Base-by-base conservation (phyloP, 2,888 invertebrate species). In the Epinotia brunnichana region DNA sequence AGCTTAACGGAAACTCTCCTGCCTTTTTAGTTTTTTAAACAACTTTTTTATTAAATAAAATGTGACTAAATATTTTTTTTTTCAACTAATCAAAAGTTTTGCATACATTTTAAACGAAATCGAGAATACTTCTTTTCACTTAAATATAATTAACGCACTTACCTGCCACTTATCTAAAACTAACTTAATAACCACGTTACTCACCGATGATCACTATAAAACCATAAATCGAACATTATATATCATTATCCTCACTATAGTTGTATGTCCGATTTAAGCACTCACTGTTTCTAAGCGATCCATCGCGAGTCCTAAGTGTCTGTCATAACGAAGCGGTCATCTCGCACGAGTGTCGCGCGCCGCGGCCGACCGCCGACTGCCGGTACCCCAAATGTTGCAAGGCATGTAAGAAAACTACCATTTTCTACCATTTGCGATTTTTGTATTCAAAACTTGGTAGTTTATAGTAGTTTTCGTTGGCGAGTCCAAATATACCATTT, bases 161-260 rank as follows among this genome's bases (percentile, higher is more conserved):
- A 68, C 61, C 61, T 17, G 10, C 11, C 61, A 39, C 48, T 66
- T 35, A 44, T 35, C 15, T 41, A 64, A 74, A 74, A 73, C 69
- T 70, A 56, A 41, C 0, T 53, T 39, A 56, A 66, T 24, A 41
- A 29, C 3, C 69, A 69, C 69, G 44, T 48, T 61, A 90, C 92
- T 91, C 81, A 92, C 92, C 92, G 90, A 90, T 88, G 87, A 85
- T 91, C 91, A 92, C 92, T 92, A 91, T 90, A 91, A 92, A 87
- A 89, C 88, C 89, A 89, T 85, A 90, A 83, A 85, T 78, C 76
- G 79, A 81, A 83, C 90, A 90, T 91, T 85, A 90, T 84, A 88
- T 84, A 85, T 82, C 81, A 88, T 88, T 68, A 76, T 76, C 80
- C 79, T 78, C 69, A 73, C 70, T 77, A 67, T 24, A 76, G 69